These are phyloP conservation scores for Spisula solida DNA, from an alignment of 2,888 invertebrate species.

Conservation along the genomic window DNA sequence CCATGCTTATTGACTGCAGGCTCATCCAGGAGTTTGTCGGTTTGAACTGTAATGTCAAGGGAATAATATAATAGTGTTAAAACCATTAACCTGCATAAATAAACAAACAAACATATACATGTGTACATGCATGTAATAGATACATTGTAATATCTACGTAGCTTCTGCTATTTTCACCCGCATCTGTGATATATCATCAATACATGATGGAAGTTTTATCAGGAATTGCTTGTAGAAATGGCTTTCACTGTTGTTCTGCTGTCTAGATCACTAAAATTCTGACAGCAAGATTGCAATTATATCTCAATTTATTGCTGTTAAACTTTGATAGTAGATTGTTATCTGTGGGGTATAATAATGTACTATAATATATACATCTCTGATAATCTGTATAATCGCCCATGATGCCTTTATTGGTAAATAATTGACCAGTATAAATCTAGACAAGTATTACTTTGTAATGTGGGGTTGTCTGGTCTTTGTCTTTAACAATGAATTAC, in stretches of 20 bases:
- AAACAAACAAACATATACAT: too few relatives aligned
- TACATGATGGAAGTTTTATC: not conserved
- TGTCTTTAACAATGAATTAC: not conserved
- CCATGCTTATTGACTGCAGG: too few relatives aligned
- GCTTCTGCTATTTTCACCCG: too few relatives aligned
- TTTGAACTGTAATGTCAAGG: too few relatives aligned
- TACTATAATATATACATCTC: not conserved
- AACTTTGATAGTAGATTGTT: not conserved
- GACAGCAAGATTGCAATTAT: conserved; percentile 13
- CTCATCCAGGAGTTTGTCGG: too few relatives aligned
- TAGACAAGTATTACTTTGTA: conserved; percentile 5
- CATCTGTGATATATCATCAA: conserved; percentile 9
- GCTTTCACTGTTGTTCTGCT: not conserved
- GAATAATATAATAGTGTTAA: too few relatives aligned
- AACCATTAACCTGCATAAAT: too few relatives aligned
- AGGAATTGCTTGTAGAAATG: conserved; percentile 2
- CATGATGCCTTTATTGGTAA: conserved; percentile 10
- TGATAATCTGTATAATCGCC: not conserved
- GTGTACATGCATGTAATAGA: too few relatives aligned
- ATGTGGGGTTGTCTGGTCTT: not conserved
- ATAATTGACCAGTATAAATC: conserved; percentile 18
- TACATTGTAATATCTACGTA: too few relatives aligned
- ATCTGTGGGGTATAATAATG: not conserved
- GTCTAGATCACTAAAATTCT: not conserved
- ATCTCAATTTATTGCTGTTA: conserved; percentile 10